Percentiles rank a stretch among this genome's conserved stretches.
phyloP scores from a whole-genome alignment of 2,113 vertebrate species.

The Eulemur rufifrons region DNA sequence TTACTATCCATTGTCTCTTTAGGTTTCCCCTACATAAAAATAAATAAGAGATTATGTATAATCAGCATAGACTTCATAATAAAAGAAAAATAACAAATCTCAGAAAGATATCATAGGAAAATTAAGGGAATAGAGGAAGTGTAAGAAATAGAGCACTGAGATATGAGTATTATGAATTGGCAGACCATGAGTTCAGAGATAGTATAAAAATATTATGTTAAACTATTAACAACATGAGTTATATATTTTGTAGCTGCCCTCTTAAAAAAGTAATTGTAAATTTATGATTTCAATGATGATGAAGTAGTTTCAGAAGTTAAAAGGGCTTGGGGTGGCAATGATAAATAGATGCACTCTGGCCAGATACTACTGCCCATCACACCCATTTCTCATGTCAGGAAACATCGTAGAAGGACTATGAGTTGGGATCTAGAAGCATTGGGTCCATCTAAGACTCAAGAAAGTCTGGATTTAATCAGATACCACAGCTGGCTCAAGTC shows the following conservation, averaged over 20 bases:
- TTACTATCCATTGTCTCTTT: neutral
- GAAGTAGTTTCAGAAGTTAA: neutral
- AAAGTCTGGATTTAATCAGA: neutral
- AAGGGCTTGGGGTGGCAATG: neutral
- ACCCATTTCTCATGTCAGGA: neutral
- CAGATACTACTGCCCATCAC: rapidly evolving
- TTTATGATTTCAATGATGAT: neutral
- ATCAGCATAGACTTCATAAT: neutral
- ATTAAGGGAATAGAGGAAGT: neutral
- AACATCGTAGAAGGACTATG: neutral
- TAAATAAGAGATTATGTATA: neutral
- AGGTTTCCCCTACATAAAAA: neutral
- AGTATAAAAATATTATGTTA: neutral
- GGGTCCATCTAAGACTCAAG: neutral
- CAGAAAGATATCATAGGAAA: neutral
- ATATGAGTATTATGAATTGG: neutral
- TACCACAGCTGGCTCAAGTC: neutral
- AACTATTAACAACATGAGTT: neutral
- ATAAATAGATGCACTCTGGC: neutral
- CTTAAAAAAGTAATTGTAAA: neutral
- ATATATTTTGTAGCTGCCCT: neutral
- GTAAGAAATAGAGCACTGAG: neutral
- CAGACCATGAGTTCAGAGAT: neutral
- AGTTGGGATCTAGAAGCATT: neutral
- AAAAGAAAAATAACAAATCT: neutral